These are phyloP conservation scores for Orcinus orca DNA, from an alignment of 2,113 vertebrate genomes.

Conservation along the genomic window DNA sequence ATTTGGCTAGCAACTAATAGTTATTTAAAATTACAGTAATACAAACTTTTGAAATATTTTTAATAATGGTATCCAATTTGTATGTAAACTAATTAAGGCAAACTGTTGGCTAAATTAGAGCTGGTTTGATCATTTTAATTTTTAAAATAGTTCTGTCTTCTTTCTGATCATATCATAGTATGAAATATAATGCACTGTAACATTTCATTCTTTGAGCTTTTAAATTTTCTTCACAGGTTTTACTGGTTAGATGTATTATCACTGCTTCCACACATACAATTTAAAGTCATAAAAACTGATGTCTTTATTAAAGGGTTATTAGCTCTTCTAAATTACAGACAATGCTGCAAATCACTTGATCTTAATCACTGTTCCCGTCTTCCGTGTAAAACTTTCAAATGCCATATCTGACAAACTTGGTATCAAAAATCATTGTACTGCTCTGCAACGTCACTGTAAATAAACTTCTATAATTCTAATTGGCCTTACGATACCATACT, in stretches of 20 bases:
- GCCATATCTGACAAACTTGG: not conserved
- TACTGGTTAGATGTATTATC: not conserved
- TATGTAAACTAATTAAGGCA: not conserved
- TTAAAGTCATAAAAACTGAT: not conserved
- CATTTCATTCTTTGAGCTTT: not conserved
- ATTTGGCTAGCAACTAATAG: not conserved
- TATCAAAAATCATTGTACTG: not conserved
- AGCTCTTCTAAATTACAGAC: not conserved
- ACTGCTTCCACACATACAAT: not conserved
- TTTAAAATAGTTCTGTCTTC: not conserved
- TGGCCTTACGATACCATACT: not conserved
- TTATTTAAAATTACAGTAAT: not conserved
- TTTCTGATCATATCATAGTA: constrained; percentile 1
- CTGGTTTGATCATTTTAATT: not conserved
- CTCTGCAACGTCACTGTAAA: not conserved
- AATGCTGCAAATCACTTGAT: not conserved
- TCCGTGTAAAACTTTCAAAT: not conserved
- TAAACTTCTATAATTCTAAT: not conserved
- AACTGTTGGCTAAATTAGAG: not conserved
- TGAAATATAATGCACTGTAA: not conserved
- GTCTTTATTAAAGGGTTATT: not conserved
- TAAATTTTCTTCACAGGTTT: not conserved
- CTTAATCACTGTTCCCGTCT: not conserved
- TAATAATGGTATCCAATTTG: not conserved
- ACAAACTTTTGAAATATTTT: not conserved